Percentiles rank a stretch among this genome's conserved stretches.
phyloP scores from a whole-genome alignment of 2,888 invertebrate genomes.

The Catonia carolina region DNA sequence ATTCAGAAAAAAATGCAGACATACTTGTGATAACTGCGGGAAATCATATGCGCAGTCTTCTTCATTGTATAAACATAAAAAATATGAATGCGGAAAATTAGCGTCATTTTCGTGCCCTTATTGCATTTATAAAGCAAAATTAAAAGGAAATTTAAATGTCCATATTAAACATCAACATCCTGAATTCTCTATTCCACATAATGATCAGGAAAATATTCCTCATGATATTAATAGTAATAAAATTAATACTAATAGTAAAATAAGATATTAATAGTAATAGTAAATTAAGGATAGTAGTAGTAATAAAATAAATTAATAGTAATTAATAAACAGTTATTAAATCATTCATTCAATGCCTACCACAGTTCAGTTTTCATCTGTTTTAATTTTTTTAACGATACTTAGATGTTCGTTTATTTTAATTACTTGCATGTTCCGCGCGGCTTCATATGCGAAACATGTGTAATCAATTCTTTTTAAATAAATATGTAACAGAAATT shows the following conservation, averaged over 20 bases:
- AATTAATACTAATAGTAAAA: not conserved
- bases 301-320: too few relatives aligned
- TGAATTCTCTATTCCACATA: not conserved
- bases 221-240: slow-evolving; percentile 6
- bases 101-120: slow-evolving; percentile 39
- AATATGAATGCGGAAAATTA: slow-evolving; percentile 40
- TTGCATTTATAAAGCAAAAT: slow-evolving; percentile 49
- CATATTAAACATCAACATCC: slow-evolving; percentile 5
- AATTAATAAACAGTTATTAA: too few relatives aligned
- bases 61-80: slow-evolving; percentile 37
- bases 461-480: too few relatives aligned
- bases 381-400: too few relatives aligned
- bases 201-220: not conserved
- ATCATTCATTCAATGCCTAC: too few relatives aligned
- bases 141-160: slow-evolving; percentile 34
- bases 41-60: slow-evolving; percentile 37
- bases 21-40: slow-evolving; percentile 36
- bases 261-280: slow-evolving; percentile 2
- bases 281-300: too few relatives aligned
- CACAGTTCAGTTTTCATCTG: too few relatives aligned
- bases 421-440: too few relatives aligned
- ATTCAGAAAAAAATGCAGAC: not conserved
- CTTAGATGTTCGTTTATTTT: too few relatives aligned
- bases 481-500: too few relatives aligned
- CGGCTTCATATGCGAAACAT: too few relatives aligned